A percentile compares a stretch with the other conserved stretches of the same genome.
Conservation (phyloP, 2,797 vertebrate genomes). For the Oryzias sinensis region DNA sequence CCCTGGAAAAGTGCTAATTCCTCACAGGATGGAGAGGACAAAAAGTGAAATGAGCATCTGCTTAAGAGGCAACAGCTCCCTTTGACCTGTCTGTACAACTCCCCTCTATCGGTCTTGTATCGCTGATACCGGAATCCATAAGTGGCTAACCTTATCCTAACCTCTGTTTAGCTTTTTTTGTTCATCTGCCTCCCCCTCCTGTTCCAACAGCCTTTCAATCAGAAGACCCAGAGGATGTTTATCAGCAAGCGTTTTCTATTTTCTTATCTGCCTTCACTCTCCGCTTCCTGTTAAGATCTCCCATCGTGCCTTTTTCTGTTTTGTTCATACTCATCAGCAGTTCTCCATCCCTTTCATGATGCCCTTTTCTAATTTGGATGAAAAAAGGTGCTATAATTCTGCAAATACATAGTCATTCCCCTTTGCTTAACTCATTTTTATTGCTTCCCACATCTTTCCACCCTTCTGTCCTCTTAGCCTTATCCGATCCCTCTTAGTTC, state of each 20-base stretch:
- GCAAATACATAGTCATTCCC: conserved; percentile 8
- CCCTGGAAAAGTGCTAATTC: conserved; percentile 16
- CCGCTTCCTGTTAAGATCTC: conserved; percentile 39
- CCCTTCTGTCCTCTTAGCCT: conserved; percentile 33
- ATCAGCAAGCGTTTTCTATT: conserved; percentile 41
- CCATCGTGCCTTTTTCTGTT: conserved; percentile 10
- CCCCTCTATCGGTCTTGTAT: conserved; percentile 55
- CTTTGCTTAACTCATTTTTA: conserved; percentile 12
- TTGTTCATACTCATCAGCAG: conserved; percentile 36
- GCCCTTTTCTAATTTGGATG: conserved; percentile 17
- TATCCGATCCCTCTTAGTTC: conserved; percentile 38
- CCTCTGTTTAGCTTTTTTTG: conserved; percentile 44
- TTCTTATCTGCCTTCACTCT: conserved; percentile 50
- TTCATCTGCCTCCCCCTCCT: conserved; percentile 30
- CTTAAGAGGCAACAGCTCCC: conserved; percentile 27
- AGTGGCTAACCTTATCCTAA: conserved; percentile 52
- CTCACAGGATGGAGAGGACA: conserved; percentile 26
- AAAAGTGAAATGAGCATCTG: conserved; percentile 43
- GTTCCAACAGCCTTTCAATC: conserved; percentile 38
- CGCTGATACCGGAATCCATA: conserved; percentile 55
- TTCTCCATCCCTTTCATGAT: conserved; percentile 16
- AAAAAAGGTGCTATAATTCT: conserved; percentile 12
- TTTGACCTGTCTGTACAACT: conserved; percentile 42
- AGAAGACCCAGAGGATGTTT: conserved; percentile 44
- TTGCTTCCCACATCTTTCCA: conserved; percentile 25